These are phyloP conservation scores for Polylopha cassiicola DNA, from an alignment of 2,888 invertebrate genomes.

Conservation along the genomic window DNA sequence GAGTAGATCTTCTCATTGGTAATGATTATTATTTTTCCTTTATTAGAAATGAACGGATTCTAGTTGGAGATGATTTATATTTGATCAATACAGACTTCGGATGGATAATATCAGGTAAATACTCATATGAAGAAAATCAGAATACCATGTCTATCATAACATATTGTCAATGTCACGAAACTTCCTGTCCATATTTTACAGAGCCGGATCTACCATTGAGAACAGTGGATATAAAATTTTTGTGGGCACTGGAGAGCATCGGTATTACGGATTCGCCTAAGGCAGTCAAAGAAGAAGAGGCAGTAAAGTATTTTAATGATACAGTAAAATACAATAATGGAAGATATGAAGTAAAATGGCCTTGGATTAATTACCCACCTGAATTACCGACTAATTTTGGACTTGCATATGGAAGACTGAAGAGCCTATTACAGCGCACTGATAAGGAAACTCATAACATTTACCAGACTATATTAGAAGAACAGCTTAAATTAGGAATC, in stretches of 20 bases:
- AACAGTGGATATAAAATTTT: background rate
- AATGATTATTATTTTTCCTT: background rate
- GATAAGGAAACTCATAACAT: no score
- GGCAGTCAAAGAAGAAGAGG: background rate
- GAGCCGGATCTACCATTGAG: background rate
- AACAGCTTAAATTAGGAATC: no score
- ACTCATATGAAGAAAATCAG: background rate
- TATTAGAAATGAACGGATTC: background rate
- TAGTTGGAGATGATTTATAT: background rate
- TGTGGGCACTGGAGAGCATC: background rate
- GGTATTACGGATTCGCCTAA: slow-evolving; percentile 4
- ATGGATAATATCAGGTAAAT: background rate
- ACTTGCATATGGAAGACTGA: slow-evolving; percentile 2
- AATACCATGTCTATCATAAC: background rate
- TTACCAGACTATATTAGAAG: no score
- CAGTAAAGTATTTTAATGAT: slow-evolving; percentile 1
- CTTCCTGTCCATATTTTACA: background rate
- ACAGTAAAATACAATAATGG: background rate
- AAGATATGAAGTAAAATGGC: slow-evolving; percentile 1
- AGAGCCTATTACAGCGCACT: background rate
- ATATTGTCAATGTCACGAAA: background rate
- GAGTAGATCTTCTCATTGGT: background rate
- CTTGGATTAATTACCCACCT: slow-evolving; percentile 1
- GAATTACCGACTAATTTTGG: slow-evolving; percentile 1
- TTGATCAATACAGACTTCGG: background rate